Percentiles rank a stretch among this genome's conserved stretches.
Evolutionary conservation across 2,888 invertebrate genomes (phyloP).

Genomic region (Amiota minor): DNA sequence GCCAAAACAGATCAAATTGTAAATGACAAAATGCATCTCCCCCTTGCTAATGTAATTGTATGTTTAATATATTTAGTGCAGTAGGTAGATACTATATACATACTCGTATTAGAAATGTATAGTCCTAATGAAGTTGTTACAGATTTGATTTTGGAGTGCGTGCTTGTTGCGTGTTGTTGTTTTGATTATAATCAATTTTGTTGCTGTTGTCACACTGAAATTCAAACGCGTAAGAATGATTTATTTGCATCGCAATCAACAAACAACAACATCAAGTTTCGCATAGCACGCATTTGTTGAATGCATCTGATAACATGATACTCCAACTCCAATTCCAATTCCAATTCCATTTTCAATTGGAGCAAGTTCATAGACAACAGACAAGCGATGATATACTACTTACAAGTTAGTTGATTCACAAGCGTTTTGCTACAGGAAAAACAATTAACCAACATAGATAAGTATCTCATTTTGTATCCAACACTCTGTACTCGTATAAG

Average conservation of each 20-base stretch:
- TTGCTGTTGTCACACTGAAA: conserved; percentile 4
- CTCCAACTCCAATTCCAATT: background rate
- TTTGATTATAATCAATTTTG: conserved; percentile 58
- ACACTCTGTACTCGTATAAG: too few species aligned
- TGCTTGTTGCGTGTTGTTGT: conserved; percentile 66
- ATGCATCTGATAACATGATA: conserved; percentile 1
- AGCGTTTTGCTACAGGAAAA: conserved; percentile 9
- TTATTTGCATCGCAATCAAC: conserved; percentile 59
- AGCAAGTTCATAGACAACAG: background rate
- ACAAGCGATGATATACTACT: background rate
- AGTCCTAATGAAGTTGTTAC: conserved; percentile 50
- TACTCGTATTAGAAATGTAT: background rate
- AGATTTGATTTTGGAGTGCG: too few species aligned
- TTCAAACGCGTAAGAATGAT: conserved; percentile 46
- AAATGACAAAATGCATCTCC: too few species aligned
- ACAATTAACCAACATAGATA: conserved; percentile 15
- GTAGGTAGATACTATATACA: too few species aligned
- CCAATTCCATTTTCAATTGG: background rate
- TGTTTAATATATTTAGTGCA: too few species aligned
- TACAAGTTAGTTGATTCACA: background rate
- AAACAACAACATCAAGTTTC: conserved; percentile 39
- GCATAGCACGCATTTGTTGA: background rate
- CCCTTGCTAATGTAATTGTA: too few species aligned
- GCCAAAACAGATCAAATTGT: too few species aligned
- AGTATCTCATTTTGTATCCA: background rate